Conservation (phyloP, 2,113 vertebrate species). For the Saccopteryx bilineata region DNA sequence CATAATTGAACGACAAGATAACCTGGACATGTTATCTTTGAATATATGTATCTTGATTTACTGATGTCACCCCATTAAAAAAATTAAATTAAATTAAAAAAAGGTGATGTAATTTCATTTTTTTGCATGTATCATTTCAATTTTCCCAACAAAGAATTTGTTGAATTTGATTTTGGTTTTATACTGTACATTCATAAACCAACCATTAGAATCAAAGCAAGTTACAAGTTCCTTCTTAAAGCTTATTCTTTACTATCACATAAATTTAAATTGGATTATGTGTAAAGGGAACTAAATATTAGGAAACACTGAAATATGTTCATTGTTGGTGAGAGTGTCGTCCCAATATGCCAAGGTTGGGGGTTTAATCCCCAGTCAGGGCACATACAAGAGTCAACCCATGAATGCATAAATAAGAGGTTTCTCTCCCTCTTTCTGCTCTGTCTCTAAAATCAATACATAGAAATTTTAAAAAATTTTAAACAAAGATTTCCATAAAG, state of each 20-base stretch:
- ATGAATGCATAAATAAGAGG: too few species aligned
- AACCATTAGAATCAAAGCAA: slow-evolving; percentile 42
- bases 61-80: too few species aligned
- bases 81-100: too few species aligned
- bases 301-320: slow-evolving; percentile 7
- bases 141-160: not conserved
- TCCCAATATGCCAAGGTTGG: too few species aligned
- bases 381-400: too few species aligned
- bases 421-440: too few species aligned
- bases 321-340: not conserved
- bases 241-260: not conserved
- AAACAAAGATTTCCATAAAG: not conserved
- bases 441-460: too few species aligned
- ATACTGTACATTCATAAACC: not conserved
- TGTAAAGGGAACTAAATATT: slow-evolving; percentile 33
- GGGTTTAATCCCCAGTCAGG: too few species aligned
- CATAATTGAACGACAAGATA: too few species aligned
- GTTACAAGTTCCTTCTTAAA: not conserved
- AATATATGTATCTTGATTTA: too few species aligned
- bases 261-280: slow-evolving; percentile 36
- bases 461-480: too few species aligned
- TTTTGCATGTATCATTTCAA: not conserved
- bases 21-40: too few species aligned
- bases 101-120: not conserved
- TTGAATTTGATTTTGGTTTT: not conserved